Percentiles rank a stretch among this genome's conserved stretches.
These are phyloP conservation scores for Pygocentrus nattereri DNA, from an alignment of 2,797 vertebrate species.

Conservation along the genomic window DNA sequence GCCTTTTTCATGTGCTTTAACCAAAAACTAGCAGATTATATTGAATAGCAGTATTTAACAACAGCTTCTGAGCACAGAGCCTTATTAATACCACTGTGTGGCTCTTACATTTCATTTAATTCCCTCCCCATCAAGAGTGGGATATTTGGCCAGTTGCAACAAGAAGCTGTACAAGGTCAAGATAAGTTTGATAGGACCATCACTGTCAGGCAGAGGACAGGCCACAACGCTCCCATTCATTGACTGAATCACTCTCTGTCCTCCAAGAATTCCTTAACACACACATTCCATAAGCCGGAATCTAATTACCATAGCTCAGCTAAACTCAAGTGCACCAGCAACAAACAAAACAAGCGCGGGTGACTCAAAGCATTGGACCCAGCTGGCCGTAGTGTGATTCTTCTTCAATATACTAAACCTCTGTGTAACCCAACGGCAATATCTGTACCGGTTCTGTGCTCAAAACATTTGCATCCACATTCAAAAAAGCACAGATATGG, in stretches of 20 bases:
- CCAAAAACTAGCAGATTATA: background rate
- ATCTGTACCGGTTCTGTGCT: too few relatives aligned
- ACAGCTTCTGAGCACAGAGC: background rate
- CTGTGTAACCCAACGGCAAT: too few relatives aligned
- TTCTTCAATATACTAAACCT: background rate
- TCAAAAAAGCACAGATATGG: too few relatives aligned
- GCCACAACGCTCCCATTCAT: constrained; percentile 54
- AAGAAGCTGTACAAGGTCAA: constrained; percentile 25
- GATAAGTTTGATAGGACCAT: constrained; percentile 19
- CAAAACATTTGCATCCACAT: too few relatives aligned
- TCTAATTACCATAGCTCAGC: constrained; percentile 45
- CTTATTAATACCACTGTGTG: background rate
- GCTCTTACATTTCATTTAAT: background rate
- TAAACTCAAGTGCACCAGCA: background rate
- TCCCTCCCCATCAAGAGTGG: background rate
- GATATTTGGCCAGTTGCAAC: background rate
- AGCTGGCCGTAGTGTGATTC: background rate
- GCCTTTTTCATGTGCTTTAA: background rate
- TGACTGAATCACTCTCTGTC: constrained; percentile 56
- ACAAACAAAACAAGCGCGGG: constrained; percentile 8
- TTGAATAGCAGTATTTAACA: background rate
- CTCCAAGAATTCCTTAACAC: constrained; percentile 50
- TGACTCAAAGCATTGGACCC: background rate
- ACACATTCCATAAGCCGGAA: constrained; percentile 53
- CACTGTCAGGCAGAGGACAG: constrained; percentile 30